A percentile compares a stretch with the other conserved stretches of the same genome.
phyloP scores from a whole-genome alignment of 2,113 vertebrate species.

The Thamnophis sirtalis region DNA sequence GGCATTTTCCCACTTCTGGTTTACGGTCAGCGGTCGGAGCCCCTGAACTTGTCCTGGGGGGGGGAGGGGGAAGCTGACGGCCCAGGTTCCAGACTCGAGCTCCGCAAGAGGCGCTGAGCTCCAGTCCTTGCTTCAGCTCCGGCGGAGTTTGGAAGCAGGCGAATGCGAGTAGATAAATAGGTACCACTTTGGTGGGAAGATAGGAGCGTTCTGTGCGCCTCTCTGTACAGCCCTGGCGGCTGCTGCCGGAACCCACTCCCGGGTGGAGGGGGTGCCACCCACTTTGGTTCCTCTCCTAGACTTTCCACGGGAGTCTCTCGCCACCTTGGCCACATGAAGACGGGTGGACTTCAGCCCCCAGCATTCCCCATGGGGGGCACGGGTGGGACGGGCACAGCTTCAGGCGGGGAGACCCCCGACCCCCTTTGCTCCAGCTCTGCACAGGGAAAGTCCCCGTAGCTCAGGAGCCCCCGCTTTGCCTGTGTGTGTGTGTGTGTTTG shows the following conservation, averaged over 20 bases:
- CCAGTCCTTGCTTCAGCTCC: neutral
- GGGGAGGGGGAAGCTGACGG: too few relatives aligned
- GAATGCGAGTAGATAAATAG: neutral
- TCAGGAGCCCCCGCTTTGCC: neutral
- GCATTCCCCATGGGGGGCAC: too few relatives aligned
- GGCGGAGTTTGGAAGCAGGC: neutral
- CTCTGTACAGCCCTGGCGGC: neutral
- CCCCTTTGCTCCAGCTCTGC: neutral
- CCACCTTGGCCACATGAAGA: too few relatives aligned
- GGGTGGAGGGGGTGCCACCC: neutral
- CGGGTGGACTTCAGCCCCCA: too few relatives aligned
- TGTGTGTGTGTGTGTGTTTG: neutral
- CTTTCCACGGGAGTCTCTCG: neutral
- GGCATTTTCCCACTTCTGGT: neutral
- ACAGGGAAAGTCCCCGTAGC: neutral
- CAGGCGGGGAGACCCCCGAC: neutral
- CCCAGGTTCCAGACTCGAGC: neutral
- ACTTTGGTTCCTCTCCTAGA: neutral
- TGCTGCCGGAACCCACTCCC: too few relatives aligned
- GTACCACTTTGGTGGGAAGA: neutral
- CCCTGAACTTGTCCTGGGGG: neutral
- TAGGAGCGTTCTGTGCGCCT: rapidly evolving
- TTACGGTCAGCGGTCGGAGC: neutral
- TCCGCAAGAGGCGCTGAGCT: neutral
- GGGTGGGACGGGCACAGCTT: neutral